These are phyloP conservation scores for Petrocephalus zakoni DNA, from an alignment of 2,113 vertebrate species.

Conservation along the genomic window DNA sequence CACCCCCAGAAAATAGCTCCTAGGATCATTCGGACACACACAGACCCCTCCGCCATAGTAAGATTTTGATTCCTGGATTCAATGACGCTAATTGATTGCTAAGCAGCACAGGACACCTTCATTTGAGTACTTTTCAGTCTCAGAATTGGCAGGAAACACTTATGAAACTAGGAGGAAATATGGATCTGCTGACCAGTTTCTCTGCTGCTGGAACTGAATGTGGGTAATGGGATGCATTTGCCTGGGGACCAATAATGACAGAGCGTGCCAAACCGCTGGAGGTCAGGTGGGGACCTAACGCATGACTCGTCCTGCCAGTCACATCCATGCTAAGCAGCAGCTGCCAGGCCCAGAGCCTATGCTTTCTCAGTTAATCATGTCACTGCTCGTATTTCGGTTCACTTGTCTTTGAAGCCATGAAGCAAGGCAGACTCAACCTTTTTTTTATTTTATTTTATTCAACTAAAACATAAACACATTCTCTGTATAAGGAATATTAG, in stretches of 20 bases:
- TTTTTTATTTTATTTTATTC: not conserved
- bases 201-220: not conserved
- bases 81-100: not conserved
- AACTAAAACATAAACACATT: not conserved
- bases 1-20: not conserved
- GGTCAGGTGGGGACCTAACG: not conserved
- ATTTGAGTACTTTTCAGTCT: not conserved
- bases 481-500: not conserved
- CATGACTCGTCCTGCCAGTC: not conserved
- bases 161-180: not conserved
- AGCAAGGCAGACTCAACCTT: not conserved
- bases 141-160: not conserved
- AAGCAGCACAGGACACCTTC: not conserved
- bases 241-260: not conserved
- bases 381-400: not conserved
- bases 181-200: not conserved
- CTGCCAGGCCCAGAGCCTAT: not conserved
- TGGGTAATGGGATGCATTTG: not conserved
- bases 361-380: not conserved
- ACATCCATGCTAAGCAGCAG: not conserved
- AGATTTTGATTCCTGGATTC: not conserved
- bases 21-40: not conserved
- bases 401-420: not conserved
- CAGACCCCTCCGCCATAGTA: not conserved
- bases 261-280: not conserved